phyloP scores from a whole-genome alignment of 1,140 invertebrate species.

The Drosophila sturtevanti region DNA sequence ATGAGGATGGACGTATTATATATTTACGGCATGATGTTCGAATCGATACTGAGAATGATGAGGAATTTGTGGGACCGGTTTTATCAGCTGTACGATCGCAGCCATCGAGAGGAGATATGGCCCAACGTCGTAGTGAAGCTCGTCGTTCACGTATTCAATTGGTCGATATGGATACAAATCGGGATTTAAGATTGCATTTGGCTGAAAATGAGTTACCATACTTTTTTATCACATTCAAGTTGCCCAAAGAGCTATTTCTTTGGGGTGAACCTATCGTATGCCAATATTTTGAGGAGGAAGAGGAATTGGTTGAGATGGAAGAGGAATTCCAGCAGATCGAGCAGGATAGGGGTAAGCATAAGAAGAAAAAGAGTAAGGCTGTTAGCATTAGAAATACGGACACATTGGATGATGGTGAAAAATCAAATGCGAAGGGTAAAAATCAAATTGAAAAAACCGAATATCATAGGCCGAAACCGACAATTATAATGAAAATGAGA shows the following conservation, averaged over 20 bases:
- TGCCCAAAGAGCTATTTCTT: constrained; percentile 60
- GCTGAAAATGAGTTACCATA: constrained; percentile 33
- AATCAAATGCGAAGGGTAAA: no score
- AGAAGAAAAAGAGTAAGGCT: neutral
- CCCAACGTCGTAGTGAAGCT: neutral
- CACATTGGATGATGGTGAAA: neutral
- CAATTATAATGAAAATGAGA: neutral
- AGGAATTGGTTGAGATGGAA: neutral
- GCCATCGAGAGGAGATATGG: neutral
- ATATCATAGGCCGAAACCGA: neutral
- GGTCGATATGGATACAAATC: neutral
- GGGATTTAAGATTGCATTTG: neutral
- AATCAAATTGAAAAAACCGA: neutral
- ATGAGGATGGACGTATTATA: constrained; percentile 54
- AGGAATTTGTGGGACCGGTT: no score
- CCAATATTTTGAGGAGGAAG: constrained; percentile 57
- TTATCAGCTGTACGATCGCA: neutral
- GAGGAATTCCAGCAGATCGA: neutral
- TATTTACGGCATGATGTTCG: constrained; percentile 22
- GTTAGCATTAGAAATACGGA: neutral
- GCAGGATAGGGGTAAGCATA: neutral
- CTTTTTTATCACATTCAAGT: constrained; percentile 50
- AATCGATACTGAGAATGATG: neutral
- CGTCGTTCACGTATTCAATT: neutral
- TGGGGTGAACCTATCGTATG: constrained; percentile 60